Evolutionary conservation across 35 echinoderm and acorn worm species (phyloP), one percentile per base, ranked within the genome.

Genomic region (Amphiura filiformis): DNA sequence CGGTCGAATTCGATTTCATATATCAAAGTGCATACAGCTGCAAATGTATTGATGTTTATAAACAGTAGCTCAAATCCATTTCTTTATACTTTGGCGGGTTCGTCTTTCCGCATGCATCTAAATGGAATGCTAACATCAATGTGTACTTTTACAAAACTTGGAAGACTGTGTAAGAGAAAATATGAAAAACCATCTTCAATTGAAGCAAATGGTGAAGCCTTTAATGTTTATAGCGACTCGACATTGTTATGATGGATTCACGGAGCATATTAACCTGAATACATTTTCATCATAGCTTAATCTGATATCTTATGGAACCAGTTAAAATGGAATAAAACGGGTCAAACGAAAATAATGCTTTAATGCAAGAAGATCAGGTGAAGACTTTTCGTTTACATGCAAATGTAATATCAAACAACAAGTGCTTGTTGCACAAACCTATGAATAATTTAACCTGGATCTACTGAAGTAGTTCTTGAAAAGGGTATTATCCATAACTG

Each of bases 31-130:
- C 88, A 90, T 9, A 89, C 82, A 14, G 78, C 88, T 30, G 81
- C 76, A 34, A 80, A 88, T 36, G 91, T 82, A 38, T 77, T 95
- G 7, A 78, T 87, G 1, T 95, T 92, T 39, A 33, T 90, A 0
- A 91, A 95, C 42, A 88, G 90, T 31, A 85, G 86, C 35, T 57
- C 88, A 34, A 95, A 95, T 49, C 94, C 94, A 1, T 85, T 92
- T 65, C 76, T 95, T 31, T 95, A 95, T 35, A 87, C 94, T 0
- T 80, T 95, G 33, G 86, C 78, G 23, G 94, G 94, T 20, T 42
- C 89, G 38, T 92, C 85, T 38, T 95, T 89, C 41, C 86, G 89
- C 14, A 88, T 56, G 31, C 90, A 92, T 76, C 76, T 95, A 34
- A 80, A 86, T 32, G 75, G 40, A 33, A 26, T 95, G 36, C 35